phyloP scores from a whole-genome alignment of 2,888 invertebrate species.

The Imbricaverruca yamaguchii region DNA sequence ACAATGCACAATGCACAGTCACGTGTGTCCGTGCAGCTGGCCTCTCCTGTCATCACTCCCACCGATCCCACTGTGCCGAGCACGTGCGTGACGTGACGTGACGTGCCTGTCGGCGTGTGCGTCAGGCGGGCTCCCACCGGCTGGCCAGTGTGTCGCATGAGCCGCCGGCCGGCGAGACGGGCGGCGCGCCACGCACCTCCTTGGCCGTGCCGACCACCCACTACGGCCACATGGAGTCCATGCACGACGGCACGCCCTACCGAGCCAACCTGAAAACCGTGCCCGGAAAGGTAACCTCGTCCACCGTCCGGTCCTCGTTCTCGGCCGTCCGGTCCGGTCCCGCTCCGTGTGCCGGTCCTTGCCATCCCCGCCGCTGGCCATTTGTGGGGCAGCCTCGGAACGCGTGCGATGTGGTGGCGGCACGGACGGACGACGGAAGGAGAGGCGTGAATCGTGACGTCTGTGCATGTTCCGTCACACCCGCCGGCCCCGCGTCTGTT shows the following conservation, averaged over 20 bases:
- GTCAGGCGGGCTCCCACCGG: neutral
- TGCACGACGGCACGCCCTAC: neutral
- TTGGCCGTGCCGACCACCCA: neutral
- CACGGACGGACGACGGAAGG: too few species aligned
- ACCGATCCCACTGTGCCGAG: too few species aligned
- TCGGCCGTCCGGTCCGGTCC: neutral
- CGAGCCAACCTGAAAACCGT: neutral
- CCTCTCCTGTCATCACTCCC: too few species aligned
- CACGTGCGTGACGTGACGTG: too few species aligned
- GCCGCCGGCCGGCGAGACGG: neutral
- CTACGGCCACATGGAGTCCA: neutral
- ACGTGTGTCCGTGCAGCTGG: too few species aligned
- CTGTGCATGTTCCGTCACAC: too few species aligned
- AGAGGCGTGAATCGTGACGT: too few species aligned
- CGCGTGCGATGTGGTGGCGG: too few species aligned
- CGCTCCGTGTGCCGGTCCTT: too few species aligned
- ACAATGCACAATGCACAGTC: neutral
- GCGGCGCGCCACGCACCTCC: neutral
- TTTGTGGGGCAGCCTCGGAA: too few species aligned
- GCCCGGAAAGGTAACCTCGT: neutral
- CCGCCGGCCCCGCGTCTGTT: too few species aligned
- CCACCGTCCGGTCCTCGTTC: neutral
- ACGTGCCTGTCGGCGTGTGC: neutral
- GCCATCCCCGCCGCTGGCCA: too few species aligned
- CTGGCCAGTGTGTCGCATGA: neutral